Conservation (phyloP, 1,140 invertebrate genomes). For the Apis dorsata region DNA sequence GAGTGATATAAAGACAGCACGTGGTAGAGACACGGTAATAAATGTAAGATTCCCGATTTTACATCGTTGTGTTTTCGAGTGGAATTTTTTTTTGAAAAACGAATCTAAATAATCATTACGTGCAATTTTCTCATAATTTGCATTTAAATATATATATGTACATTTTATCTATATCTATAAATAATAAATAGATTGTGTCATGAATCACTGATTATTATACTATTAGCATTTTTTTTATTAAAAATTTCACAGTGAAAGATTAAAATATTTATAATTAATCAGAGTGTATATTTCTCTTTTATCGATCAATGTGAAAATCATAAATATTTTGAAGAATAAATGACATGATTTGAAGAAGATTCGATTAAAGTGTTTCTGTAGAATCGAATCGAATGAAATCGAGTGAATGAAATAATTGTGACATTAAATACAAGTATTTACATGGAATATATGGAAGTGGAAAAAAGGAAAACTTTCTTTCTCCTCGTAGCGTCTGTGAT, state of each 20-base stretch:
- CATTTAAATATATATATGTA: not conserved
- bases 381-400: not conserved
- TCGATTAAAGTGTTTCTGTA: not conserved
- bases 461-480: too few species aligned
- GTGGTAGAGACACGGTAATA: not conserved
- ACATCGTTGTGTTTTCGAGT: constrained; percentile 2
- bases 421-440: too few species aligned
- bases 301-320: too few species aligned
- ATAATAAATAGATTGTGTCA: not conserved
- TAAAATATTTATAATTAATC: too few species aligned
- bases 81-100: not conserved
- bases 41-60: not conserved
- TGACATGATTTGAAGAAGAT: too few species aligned
- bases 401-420: not conserved
- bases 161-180: not conserved
- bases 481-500: not conserved
- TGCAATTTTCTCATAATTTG: too few species aligned
- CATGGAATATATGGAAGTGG: too few species aligned
- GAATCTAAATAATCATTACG: not conserved
- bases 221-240: too few species aligned
- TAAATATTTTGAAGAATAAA: too few species aligned
- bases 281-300: too few species aligned
- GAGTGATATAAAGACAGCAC: constrained; percentile 28
- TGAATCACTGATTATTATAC: not conserved
- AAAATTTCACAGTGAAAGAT: too few species aligned